phyloP scores from a whole-genome alignment of 2,888 invertebrate species.

The Heliconius erato region DNA sequence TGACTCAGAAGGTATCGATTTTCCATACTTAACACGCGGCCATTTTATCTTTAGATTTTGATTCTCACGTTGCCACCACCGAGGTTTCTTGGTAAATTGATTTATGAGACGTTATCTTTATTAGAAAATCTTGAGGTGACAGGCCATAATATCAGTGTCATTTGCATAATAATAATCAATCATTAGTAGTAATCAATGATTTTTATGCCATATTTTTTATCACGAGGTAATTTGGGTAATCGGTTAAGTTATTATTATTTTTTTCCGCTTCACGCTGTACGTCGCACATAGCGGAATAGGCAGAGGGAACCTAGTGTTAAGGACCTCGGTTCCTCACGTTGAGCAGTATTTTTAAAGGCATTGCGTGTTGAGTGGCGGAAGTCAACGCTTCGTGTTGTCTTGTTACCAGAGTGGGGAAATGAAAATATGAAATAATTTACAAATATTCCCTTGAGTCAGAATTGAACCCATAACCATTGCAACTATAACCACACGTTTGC shows the following conservation, averaged over 20 bases:
- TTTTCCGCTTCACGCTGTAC: neutral
- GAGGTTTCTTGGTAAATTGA: slow-evolving; percentile 54
- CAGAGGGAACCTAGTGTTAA: too few species aligned
- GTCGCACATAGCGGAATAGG: too few species aligned
- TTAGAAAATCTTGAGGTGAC: neutral
- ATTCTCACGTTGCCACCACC: slow-evolving; percentile 64
- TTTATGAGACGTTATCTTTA: slow-evolving; percentile 34
- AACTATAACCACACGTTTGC: too few species aligned
- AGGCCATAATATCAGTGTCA: neutral
- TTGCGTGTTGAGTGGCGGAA: too few species aligned
- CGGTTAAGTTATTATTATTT: neutral
- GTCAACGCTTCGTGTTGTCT: too few species aligned
- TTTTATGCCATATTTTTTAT: neutral
- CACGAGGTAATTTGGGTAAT: neutral
- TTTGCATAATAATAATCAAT: slow-evolving; percentile 8
- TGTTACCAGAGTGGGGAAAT: too few species aligned
- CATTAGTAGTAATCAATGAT: neutral
- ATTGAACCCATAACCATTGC: too few species aligned
- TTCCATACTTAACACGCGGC: slow-evolving; percentile 69
- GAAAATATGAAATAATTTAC: too few species aligned
- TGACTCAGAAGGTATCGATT: slow-evolving; percentile 65
- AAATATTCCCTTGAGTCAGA: too few species aligned
- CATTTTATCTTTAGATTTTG: slow-evolving; percentile 63
- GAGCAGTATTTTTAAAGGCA: too few species aligned
- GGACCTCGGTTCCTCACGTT: too few species aligned